phyloP scores from a whole-genome alignment of 2,888 invertebrate genomes.

The Trissoscelio sp. region DNA sequence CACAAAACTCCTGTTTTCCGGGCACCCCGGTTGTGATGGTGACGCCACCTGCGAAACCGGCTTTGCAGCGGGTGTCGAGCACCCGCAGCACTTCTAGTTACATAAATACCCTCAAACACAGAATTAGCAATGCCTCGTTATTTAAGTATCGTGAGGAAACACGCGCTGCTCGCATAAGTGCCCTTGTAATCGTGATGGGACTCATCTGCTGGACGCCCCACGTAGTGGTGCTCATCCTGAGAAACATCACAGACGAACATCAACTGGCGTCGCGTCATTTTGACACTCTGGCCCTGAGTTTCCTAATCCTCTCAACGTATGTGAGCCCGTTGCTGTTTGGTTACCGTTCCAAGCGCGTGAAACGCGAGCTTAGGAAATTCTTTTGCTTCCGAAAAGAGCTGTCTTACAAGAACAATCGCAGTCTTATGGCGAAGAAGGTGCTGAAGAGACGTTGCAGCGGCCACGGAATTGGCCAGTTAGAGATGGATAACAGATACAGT shows the following conservation, averaged over 20 bases:
- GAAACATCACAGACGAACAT: constrained; percentile 81
- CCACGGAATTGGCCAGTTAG: constrained; percentile 69
- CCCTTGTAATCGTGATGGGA: constrained; percentile 89
- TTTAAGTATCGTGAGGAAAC: constrained; percentile 95
- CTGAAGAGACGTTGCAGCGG: constrained; percentile 80
- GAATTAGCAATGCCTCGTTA: constrained; percentile 92
- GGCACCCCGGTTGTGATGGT: constrained; percentile 85
- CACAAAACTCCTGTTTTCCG: constrained; percentile 77
- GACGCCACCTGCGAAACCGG: constrained; percentile 83
- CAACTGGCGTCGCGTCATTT: constrained; percentile 75
- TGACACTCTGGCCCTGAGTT: constrained; percentile 78
- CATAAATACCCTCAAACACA: constrained; percentile 90
- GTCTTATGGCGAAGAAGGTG: constrained; percentile 84
- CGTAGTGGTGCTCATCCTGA: constrained; percentile 82
- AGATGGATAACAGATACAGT: constrained; percentile 79
- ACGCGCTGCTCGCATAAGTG: constrained; percentile 93
- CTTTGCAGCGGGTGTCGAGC: constrained; percentile 82
- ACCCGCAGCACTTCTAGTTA: constrained; percentile 85
- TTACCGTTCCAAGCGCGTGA: constrained; percentile 88
- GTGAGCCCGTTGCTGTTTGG: constrained; percentile 91
- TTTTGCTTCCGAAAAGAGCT: constrained; percentile 83
- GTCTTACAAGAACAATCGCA: constrained; percentile 82
- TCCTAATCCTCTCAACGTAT: constrained; percentile 86
- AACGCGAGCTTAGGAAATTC: constrained; percentile 85
- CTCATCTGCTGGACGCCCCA: constrained; percentile 86